Percentiles rank a stretch among this genome's conserved stretches.
phyloP scores from a whole-genome alignment of 64 coral and sea anemone species.

The Porites lutea region DNA sequence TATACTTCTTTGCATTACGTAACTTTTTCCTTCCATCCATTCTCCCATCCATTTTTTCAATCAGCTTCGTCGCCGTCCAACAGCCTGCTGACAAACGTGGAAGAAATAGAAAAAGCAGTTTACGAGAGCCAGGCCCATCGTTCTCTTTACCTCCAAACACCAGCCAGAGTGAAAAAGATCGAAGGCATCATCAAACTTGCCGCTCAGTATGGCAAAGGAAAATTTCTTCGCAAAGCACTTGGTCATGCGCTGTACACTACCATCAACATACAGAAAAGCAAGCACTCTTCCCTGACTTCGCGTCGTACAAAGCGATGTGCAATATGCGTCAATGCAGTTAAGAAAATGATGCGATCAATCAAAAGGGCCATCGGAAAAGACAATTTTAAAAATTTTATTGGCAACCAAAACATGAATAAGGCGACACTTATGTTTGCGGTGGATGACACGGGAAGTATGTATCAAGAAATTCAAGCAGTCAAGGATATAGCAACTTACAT shows the following conservation, averaged over 20 bases:
- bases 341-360: conserved; percentile 27
- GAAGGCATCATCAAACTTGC: conserved; percentile 61
- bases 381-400: conserved; percentile 20
- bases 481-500: conserved; percentile 34
- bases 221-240: conserved; percentile 47
- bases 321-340: background rate
- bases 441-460: conserved; percentile 60
- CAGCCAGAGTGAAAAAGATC: conserved; percentile 13
- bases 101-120: conserved; percentile 65
- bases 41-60: background rate
- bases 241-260: conserved; percentile 60
- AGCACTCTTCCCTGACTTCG: background rate
- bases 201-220: background rate
- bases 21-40: background rate
- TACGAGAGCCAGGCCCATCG: conserved; percentile 33
- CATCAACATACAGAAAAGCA: conserved; percentile 1
- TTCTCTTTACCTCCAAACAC: conserved; percentile 17
- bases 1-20: too few species aligned
- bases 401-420: background rate
- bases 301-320: background rate
- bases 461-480: conserved; percentile 6
- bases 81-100: conserved; percentile 57
- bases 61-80: conserved; percentile 47
- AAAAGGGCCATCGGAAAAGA: conserved; percentile 36
- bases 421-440: conserved; percentile 48